Percentiles rank a stretch among this genome's conserved stretches.
phyloP scores from a whole-genome alignment of 1,140 invertebrate species.

The Bathynomus jamesi region DNA sequence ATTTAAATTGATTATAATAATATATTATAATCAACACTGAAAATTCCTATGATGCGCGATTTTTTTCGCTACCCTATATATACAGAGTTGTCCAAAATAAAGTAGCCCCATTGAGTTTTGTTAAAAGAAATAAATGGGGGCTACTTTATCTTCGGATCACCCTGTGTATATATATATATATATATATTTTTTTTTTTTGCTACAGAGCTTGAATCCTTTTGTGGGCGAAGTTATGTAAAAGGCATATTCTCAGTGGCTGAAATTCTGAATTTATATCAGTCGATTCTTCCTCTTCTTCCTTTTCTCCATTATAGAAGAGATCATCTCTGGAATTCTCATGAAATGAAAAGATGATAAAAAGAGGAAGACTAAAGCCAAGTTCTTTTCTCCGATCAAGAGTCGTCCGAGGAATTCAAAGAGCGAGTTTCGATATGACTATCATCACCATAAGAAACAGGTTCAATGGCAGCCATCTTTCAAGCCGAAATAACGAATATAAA shows the following conservation, averaged over 20 bases:
- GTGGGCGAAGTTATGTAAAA: too few relatives aligned
- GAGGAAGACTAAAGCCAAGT: neutral
- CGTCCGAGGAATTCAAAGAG: neutral
- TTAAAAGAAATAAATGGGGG: too few relatives aligned
- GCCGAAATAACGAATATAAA: neutral
- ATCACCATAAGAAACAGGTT: neutral
- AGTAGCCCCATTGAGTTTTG: too few relatives aligned
- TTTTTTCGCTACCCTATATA: too few relatives aligned
- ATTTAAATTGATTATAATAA: too few relatives aligned
- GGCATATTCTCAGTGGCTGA: neutral
- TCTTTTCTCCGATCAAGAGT: neutral
- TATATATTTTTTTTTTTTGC: too few relatives aligned
- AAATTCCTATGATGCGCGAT: too few relatives aligned
- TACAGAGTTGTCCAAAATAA: too few relatives aligned
- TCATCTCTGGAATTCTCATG: neutral
- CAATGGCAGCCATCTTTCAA: neutral
- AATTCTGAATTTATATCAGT: constrained; percentile 1
- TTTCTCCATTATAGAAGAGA: neutral
- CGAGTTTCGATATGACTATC: neutral
- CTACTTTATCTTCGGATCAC: too few relatives aligned
- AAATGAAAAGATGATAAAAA: neutral
- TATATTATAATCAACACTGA: too few relatives aligned
- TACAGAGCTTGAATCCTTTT: too few relatives aligned
- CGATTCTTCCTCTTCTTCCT: neutral
- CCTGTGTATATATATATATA: too few relatives aligned